phyloP scores from a whole-genome alignment of 2,797 vertebrate species.

The Pipistrellus kuhlii region DNA sequence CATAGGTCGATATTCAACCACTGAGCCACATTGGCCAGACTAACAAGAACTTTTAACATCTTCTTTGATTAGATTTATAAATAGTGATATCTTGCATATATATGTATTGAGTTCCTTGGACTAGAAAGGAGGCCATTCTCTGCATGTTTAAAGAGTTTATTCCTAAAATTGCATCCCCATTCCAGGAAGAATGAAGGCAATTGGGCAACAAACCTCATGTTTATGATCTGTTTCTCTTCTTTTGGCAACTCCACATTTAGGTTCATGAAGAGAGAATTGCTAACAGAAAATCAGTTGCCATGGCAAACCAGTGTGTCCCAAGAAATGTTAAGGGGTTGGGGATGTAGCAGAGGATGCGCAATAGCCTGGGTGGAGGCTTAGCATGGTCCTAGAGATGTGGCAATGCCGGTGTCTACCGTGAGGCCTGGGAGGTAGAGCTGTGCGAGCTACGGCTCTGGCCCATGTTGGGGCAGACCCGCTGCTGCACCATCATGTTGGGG shows the following conservation, averaged over 20 bases:
- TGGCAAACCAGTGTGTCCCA: background rate
- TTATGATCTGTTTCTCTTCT: background rate
- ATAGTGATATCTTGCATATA: background rate
- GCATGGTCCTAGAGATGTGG: constrained; percentile 60
- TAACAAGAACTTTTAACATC: background rate
- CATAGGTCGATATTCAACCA: too few relatives aligned
- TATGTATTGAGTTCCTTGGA: background rate
- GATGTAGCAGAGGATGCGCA: constrained; percentile 55
- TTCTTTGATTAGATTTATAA: background rate
- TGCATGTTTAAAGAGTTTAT: background rate
- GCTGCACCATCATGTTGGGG: constrained; percentile 80
- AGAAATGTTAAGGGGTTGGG: constrained; percentile 4
- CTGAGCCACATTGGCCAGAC: too few relatives aligned
- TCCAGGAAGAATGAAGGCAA: background rate
- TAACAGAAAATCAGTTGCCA: background rate
- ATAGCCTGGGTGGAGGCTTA: constrained; percentile 56
- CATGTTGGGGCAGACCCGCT: background rate
- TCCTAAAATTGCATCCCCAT: background rate
- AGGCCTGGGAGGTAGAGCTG: constrained; percentile 63
- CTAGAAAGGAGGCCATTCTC: background rate
- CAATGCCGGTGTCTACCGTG: constrained; percentile 72
- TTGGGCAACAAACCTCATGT: background rate
- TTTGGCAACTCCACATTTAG: background rate
- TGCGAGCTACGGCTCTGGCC: constrained; percentile 69
- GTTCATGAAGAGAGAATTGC: background rate